Evolutionary conservation across 2,797 vertebrate species (phyloP).

Genomic region (Apodemus agrarius): DNA sequence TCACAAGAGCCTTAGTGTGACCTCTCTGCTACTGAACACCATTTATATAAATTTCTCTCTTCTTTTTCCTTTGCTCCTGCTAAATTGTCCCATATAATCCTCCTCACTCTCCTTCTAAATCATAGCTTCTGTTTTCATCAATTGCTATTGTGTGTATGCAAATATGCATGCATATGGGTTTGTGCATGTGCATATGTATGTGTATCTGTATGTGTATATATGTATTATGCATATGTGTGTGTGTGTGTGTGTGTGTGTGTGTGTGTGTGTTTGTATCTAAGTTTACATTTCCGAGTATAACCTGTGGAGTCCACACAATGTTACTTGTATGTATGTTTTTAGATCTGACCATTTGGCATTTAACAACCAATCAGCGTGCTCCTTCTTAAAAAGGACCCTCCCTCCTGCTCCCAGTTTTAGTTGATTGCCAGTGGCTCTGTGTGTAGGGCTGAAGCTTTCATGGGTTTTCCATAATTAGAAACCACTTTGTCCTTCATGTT

Average conservation of each 20-base stretch:
- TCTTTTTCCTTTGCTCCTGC: background rate
- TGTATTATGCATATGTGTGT: background rate
- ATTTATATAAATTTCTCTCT: background rate
- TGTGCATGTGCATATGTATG: too few species aligned
- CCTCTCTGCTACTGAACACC: background rate
- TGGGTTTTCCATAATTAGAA: background rate
- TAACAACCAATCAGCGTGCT: background rate
- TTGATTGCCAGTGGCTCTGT: background rate
- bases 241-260: background rate
- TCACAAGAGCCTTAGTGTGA: background rate
- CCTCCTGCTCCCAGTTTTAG: background rate
- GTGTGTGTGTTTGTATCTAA: background rate
- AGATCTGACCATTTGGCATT: background rate
- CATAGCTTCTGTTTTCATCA: background rate
- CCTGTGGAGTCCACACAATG: background rate
- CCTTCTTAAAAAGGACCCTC: background rate
- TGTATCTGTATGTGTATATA: background rate
- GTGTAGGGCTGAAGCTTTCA: background rate
- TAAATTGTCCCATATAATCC: background rate
- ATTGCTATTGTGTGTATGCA: background rate
- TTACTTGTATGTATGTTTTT: background rate
- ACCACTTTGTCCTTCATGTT: background rate
- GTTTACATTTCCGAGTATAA: background rate
- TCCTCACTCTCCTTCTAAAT: background rate
- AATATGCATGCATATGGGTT: background rate